Percentiles rank a stretch among this genome's conserved stretches.
Conservation (phyloP, 2,113 vertebrate species). For the Tachysurus vachellii region DNA sequence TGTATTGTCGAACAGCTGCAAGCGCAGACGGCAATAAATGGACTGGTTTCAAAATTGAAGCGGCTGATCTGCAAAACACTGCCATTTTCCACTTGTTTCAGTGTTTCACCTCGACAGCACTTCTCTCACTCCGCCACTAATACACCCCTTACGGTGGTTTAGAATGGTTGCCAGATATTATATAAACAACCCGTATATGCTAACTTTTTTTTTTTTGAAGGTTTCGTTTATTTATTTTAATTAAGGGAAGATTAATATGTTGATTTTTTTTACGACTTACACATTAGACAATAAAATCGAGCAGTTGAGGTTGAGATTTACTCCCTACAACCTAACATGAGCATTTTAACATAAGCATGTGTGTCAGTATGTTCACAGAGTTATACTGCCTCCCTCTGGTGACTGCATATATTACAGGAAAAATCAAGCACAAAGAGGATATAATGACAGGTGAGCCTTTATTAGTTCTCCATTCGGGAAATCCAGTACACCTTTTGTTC, state of each 20-base stretch:
- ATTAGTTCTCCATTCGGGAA: too few relatives aligned
- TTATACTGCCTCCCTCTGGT: slow-evolving; percentile 4
- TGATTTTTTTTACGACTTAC: too few relatives aligned
- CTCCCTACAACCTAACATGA: not conserved
- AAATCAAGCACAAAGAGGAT: not conserved
- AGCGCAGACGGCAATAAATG: slow-evolving; percentile 47
- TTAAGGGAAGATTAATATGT: not conserved
- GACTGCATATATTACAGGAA: not conserved
- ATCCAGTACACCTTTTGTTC: not conserved
- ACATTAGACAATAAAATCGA: not conserved
- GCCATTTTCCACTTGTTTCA: slow-evolving; percentile 62
- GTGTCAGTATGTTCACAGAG: not conserved
- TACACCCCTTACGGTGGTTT: not conserved
- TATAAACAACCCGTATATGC: not conserved
- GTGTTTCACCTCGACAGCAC: not conserved
- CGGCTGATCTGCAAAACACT: slow-evolving; percentile 65
- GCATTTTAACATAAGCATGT: not conserved
- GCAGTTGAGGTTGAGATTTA: not conserved
- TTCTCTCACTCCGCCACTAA: not conserved
- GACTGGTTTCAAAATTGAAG: slow-evolving; percentile 59
- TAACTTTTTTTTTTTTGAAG: not conserved
- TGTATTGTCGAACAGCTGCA: slow-evolving; percentile 63
- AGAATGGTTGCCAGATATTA: slow-evolving; percentile 22
- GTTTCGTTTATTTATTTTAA: not conserved
- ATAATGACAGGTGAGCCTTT: too few relatives aligned